Base-by-base conservation (phyloP, 2,888 invertebrate species). In the Portevinia maculata region DNA sequence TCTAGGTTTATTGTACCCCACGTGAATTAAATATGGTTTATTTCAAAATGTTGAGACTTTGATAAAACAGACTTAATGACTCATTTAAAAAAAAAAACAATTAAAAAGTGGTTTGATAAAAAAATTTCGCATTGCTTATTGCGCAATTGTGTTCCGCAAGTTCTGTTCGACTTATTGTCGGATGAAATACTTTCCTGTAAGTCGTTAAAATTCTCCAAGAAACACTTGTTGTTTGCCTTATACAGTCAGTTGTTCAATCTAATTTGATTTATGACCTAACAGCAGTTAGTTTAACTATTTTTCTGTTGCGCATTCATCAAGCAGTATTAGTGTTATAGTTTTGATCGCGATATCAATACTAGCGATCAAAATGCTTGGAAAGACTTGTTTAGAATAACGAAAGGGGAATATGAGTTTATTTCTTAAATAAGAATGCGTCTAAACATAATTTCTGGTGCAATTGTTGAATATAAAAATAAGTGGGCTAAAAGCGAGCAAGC, bases 401-500 rank as follows among this genome's bases (percentile, higher is more conserved):
- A 0, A 9, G 13, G 32, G 32, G n/a, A 60, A 32, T 59, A 32
- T 48, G 11, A 17, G 19, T 32, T 24, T 44, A 17, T 13, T 62
- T 34, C 48, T 62, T 34, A 48, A 62, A 15, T 46, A 62, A 48
- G 46, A 48, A 48, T 15, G 11, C 34, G 15, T 24, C 13, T 9
- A 44, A 15, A 60, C 46, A 46, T 60, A 15, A 60, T 46, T 60
- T 30, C 2, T 21, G 17, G 32, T 46, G 60, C 60, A 46, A 60
- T 60, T 60, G 32, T 46, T 4, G 60, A 44, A 60, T 19, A n/a
- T 7, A 39, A 59, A 30, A 21, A 13, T 37, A 55, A 55, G n/a
- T n/a, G n/a, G n/a, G n/a, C n/a, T n/a, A n/a, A n/a, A n/a, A n/a
- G n/a, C n/a, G n/a, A n/a, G n/a, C n/a, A n/a, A n/a, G n/a, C n/a